Percentiles rank a stretch among this genome's conserved stretches.
Evolutionary conservation across 2,888 invertebrate genomes (phyloP).

Genomic region (Rhodophaea formosa): DNA sequence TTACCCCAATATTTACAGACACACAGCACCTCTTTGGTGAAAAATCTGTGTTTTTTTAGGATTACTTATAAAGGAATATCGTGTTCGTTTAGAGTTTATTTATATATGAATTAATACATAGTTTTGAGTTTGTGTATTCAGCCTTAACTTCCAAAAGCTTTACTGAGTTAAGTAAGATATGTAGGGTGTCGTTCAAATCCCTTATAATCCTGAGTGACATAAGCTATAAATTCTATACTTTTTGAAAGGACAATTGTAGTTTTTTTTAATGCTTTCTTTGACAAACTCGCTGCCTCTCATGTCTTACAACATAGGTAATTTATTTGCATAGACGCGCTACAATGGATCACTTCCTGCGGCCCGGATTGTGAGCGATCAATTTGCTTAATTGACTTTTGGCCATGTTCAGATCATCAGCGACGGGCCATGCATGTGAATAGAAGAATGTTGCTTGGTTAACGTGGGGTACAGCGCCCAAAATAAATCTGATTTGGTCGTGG

Average conservation of each 20-base stretch:
- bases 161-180: no score
- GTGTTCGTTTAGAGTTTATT: no score
- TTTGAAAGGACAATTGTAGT: no score
- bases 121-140: no score
- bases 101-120: no score
- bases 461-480: not conserved
- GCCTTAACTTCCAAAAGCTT: no score
- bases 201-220: no score
- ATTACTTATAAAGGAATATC: no score
- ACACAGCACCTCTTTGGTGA: no score
- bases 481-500: not conserved
- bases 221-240: not conserved
- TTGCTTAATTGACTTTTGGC: conserved; percentile 37
- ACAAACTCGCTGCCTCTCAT: conserved; percentile 18
- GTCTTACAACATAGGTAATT: conserved; percentile 23
- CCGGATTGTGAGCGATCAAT: conserved; percentile 40
- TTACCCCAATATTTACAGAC: no score
- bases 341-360: conserved; percentile 51
- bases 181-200: no score
- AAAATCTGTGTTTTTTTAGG: no score
- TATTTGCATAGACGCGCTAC: conserved; percentile 52
- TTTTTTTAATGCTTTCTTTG: not conserved
- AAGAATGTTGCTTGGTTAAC: not conserved
- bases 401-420: conserved; percentile 3
- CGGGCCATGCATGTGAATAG: not conserved